Base-by-base conservation (phyloP, 2,797 vertebrate species). In the Alectoris magna region DNA sequence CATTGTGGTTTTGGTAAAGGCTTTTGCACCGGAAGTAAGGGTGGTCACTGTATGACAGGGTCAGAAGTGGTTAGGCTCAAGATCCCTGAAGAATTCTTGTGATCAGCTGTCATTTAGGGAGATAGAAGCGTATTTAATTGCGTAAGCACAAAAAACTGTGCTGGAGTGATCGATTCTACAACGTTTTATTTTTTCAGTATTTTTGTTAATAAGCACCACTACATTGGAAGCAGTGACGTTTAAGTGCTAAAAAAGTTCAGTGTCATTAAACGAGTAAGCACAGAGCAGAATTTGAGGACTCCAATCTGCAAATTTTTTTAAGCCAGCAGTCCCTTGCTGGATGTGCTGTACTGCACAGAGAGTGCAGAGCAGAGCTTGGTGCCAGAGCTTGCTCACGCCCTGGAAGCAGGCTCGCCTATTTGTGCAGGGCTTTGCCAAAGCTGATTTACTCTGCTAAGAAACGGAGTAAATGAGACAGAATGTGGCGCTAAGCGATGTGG, bases 391-490 rank as follows among this genome's bases (percentile, higher is more conserved):
- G 87, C 77, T 93, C 43, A 10, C 17, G 77, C 56, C 12, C 63
- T 92, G 79, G 55, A 81, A 88, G 94, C 73, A 87, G 66, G 19
- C 67, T 84, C 78, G 63, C 48, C 63, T 78, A 36, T 60, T 92
- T 86, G 89, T 75, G 85, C 79, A 75, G 6, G 0, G 70, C 85
- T 96, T 94, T 96, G 95, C 95, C 95, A 94, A 86, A 94, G 90
- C 73, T 91, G 39, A 94, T 93, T 90, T 93, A 86, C 76, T 92
- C 71, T 90, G 76, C 87, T 78, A 70, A 95, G 95, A 86, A 34
- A 0, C 73, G 78, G 79, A 77, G 73, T 90, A 92, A 93, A 94
- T 88, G 69, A 93, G 88, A 58, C 82, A 89, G 84, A 17, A 44
- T 88, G 79, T 79, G 59, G 80, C 70, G 67, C 71, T 81, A 86